A percentile compares a stretch with the other conserved stretches of the same genome.
These are phyloP conservation scores for Tortricodes alternella DNA, from an alignment of 2,888 invertebrate genomes.

Conservation along the genomic window DNA sequence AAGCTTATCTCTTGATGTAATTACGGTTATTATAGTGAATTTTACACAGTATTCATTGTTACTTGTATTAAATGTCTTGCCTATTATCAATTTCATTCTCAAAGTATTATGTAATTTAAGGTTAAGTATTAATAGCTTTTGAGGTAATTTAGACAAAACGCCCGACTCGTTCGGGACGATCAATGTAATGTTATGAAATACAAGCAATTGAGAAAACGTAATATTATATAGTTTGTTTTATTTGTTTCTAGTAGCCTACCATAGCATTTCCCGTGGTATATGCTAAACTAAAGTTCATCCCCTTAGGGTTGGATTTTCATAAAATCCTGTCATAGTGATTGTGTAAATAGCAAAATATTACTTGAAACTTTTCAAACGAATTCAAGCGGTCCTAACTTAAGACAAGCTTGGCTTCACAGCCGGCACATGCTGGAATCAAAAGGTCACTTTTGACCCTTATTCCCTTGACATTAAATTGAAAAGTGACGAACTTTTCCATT, in stretches of 20 bases:
- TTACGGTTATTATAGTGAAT: background rate
- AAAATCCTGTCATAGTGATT: no score
- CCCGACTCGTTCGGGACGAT: constrained; percentile 44
- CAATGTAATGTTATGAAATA: constrained; percentile 73
- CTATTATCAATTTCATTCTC: constrained; percentile 13
- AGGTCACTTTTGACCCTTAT: no score
- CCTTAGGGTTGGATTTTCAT: no score
- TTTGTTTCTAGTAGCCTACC: constrained; percentile 35
- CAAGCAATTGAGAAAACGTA: constrained; percentile 76
- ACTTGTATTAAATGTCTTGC: constrained; percentile 4
- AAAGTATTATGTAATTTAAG: constrained; percentile 29
- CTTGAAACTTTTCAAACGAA: no score
- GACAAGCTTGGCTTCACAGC: no score
- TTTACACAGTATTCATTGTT: constrained; percentile 21
- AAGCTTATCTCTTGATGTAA: constrained; percentile 1
- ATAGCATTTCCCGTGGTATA: background rate
- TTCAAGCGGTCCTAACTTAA: no score
- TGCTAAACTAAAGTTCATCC: no score
- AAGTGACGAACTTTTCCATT: no score
- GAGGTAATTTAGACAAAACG: constrained; percentile 43
- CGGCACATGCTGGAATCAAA: no score
- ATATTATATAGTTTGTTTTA: constrained; percentile 60
- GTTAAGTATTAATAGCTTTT: constrained; percentile 41
- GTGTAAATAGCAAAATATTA: no score
- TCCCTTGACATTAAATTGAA: no score